phyloP scores from a whole-genome alignment of 2,113 vertebrate genomes.

The cat (Felis catus) region F.catus_Fca126_mat1.0 CM031413.1:106295001-106295500 shows the following conservation, averaged over 20 bases:
- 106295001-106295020: not conserved
- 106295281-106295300: not conserved
- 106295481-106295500: not conserved
- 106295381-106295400: not conserved
- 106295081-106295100: not conserved
- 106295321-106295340: not conserved
- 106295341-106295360: not conserved
- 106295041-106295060: not conserved
- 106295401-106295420: not conserved
- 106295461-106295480: not conserved
- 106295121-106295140: not conserved
- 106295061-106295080: not conserved
- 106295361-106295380: not conserved
- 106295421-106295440: not conserved
- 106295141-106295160: not conserved
- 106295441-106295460: not conserved
- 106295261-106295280: not conserved
- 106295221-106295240: not conserved
- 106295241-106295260: not conserved
- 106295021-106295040: not conserved
- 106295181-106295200: not conserved
- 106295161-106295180: not conserved
- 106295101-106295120: not conserved
- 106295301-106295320: not conserved
- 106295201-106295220: not conserved